These are phyloP conservation scores for Hermetia illucens DNA, from an alignment of 1,140 invertebrate species.

Conservation along the genomic window DNA sequence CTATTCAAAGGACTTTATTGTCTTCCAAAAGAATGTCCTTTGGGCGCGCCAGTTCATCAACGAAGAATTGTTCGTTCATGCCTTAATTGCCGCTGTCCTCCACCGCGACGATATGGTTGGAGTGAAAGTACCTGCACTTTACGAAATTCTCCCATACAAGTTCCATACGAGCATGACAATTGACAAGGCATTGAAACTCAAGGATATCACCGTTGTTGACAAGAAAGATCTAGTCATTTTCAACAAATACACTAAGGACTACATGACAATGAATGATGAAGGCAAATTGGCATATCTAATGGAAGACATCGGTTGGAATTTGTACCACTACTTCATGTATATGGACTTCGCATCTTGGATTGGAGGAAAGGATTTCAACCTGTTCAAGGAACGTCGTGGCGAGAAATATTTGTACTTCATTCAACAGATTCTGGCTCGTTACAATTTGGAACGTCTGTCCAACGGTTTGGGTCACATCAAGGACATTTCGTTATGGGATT, in stretches of 20 bases:
- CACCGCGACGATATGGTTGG: slow-evolving; percentile 35
- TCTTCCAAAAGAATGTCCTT: slow-evolving; percentile 39
- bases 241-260: slow-evolving; percentile 48
- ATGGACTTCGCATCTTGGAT: slow-evolving; percentile 48
- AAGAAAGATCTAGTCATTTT: slow-evolving; percentile 27
- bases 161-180: slow-evolving; percentile 37
- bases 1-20: slow-evolving; percentile 41
- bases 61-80: slow-evolving; percentile 36
- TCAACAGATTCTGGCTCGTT: slow-evolving; percentile 46
- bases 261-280: slow-evolving; percentile 40
- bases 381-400: slow-evolving; percentile 40
- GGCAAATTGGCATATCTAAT: slow-evolving; percentile 53
- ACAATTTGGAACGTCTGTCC: slow-evolving; percentile 51
- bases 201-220: slow-evolving; percentile 32
- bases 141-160: slow-evolving; percentile 40
- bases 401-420: slow-evolving; percentile 45
- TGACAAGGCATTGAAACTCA: slow-evolving; percentile 32
- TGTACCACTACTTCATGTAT: slow-evolving; percentile 49
- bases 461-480: slow-evolving; percentile 45
- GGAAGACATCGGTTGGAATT: slow-evolving; percentile 55
- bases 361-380: slow-evolving; percentile 31
- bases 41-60: slow-evolving; percentile 35
- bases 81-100: slow-evolving; percentile 36
- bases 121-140: slow-evolving; percentile 37
- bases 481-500: slow-evolving; percentile 36